Evolutionary conservation across 1,140 invertebrate species (phyloP).

Genomic region (Coenobita brevimanus): DNA sequence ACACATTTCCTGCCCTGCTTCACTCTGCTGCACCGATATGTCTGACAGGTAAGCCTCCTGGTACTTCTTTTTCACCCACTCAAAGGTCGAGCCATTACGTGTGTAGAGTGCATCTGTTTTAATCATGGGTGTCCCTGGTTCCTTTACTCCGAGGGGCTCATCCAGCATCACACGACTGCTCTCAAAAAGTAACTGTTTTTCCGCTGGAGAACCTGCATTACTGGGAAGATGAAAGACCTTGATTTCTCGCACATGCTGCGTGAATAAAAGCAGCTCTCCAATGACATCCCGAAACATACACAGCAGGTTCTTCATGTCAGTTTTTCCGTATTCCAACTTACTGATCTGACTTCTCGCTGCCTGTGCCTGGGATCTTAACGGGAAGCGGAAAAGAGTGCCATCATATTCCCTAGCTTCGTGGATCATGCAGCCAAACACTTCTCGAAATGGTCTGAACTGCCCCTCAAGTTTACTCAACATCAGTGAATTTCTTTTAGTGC

Average conservation of each 20-base stretch:
- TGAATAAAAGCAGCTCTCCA: slow-evolving; percentile 44
- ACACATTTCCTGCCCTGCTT: neutral
- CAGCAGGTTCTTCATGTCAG: slow-evolving; percentile 29
- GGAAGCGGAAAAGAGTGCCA: slow-evolving; percentile 38
- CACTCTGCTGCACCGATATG: neutral
- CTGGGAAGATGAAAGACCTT: slow-evolving; percentile 13
- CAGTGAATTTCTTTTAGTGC: neutral
- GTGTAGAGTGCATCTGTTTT: neutral
- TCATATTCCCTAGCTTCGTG: neutral
- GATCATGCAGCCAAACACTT: slow-evolving; percentile 40
- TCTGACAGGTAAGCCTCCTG: neutral
- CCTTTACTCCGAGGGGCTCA: too few relatives aligned
- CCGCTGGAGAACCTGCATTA: neutral
- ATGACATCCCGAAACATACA: slow-evolving; percentile 28
- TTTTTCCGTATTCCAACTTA: neutral
- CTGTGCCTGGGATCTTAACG: slow-evolving; percentile 26
- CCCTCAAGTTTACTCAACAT: slow-evolving; percentile 35
- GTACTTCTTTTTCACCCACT: neutral
- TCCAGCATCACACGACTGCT: neutral
- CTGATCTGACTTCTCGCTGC: slow-evolving; percentile 24
- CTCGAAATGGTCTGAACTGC: slow-evolving; percentile 32
- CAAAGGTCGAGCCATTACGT: neutral
- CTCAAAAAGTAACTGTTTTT: slow-evolving; percentile 10
- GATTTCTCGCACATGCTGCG: slow-evolving; percentile 27
- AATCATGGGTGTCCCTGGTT: neutral